Evolutionary conservation across 2,888 invertebrate genomes (phyloP), one percentile per base, ranked within the genome.

Genomic region (Crossocerus cetratus): DNA sequence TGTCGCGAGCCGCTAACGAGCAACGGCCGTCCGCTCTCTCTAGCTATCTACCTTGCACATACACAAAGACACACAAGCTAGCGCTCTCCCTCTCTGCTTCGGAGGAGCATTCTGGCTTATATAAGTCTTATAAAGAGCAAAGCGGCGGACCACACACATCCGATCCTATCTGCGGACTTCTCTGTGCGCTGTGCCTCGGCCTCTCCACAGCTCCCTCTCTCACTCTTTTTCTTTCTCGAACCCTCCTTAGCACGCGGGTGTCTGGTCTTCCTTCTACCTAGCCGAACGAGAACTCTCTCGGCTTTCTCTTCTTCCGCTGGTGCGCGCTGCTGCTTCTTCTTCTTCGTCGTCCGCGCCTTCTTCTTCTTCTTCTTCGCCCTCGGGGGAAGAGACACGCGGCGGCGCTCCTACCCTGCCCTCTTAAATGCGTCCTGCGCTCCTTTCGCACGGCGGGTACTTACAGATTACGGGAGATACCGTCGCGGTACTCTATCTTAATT

Each of bases 1-100:
- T 89, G 89, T 89, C 89, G 90, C 90, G 87, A 86, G 88, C 88
- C 88, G 88, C 90, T 90, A 90, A 90, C 90, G 89, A 90, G 89
- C 89, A 87, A 78, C 83, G 80, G 74, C 77, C 76, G 78, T 82
- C 78, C 81, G 77, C 70, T 74, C 56, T 62, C 71, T 44, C 23
- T 59, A 32, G 32, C 49, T 43, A 57, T 55, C 60, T 56, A 68
- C 20, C 65, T 44, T 43, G 32, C 60, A 23, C 59, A 53, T n/a
- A 14, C 13, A 20, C 21, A 42, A 59, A 23, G 55, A 53, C 18
- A 14, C 13, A 20, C 21, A 42, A 59, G 22, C 65, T 32, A 55
- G 71, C 70, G 56, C 74, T 70, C 57, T 65, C 67, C 71, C 65
- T 63, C 63, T 62, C 44, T 71, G 58, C 45, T 74, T 73, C 69